phyloP scores from a whole-genome alignment of 2,113 vertebrate species.

The Lasiurus borealis region DNA sequence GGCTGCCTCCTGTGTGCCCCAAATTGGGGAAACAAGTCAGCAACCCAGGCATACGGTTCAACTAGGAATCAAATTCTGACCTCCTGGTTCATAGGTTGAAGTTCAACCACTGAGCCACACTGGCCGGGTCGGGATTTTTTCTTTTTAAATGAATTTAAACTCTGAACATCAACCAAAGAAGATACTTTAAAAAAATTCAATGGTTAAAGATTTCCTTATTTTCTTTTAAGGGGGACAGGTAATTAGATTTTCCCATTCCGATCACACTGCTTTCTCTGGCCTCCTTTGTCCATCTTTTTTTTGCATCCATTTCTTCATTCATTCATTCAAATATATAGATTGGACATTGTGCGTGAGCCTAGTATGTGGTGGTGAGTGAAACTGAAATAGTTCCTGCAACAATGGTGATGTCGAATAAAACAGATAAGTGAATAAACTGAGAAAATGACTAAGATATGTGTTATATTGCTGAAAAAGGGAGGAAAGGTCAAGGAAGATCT shows the following conservation, averaged over 20 bases:
- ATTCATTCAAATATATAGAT: not conserved
- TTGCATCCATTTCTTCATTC: not conserved
- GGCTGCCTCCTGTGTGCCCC: no score
- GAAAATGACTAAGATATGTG: not conserved
- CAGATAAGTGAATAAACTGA: not conserved
- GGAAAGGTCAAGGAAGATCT: not conserved
- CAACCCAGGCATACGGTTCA: no score
- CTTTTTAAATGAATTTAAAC: conserved; percentile 26
- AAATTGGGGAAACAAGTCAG: no score
- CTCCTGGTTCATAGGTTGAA: no score
- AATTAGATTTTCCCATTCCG: not conserved
- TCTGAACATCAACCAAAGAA: not conserved
- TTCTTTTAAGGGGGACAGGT: not conserved
- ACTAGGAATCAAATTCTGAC: no score
- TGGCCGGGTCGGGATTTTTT: not conserved
- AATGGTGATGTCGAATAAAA: not conserved
- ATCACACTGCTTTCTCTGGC: not conserved
- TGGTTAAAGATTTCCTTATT: conserved; percentile 6
- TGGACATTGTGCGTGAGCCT: not conserved
- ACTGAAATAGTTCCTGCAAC: not conserved
- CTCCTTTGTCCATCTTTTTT: not conserved
- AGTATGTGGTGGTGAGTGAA: not conserved
- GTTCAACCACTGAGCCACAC: no score
- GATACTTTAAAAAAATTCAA: not conserved
- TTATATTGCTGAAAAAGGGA: not conserved